A percentile compares a stretch with the other conserved stretches of the same genome.
Evolutionary conservation across 2,888 invertebrate genomes (phyloP).

Genomic region (Crioceris asparagi): DNA sequence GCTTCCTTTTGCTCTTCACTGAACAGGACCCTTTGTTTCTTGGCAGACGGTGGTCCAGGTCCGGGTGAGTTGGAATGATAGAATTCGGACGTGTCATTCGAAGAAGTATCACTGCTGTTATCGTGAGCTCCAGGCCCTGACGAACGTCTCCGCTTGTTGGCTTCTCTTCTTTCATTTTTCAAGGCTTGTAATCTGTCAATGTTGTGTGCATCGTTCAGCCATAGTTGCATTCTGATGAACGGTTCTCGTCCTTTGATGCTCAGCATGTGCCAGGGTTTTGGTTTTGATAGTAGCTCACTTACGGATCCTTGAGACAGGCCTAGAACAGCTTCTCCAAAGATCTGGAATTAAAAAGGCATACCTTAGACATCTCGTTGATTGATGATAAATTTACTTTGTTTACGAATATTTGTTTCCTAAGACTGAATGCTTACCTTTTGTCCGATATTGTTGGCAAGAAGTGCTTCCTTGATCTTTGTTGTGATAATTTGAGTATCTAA

Average conservation of each 20-base stretch:
- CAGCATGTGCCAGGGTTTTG: constrained; percentile 98
- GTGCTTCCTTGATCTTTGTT: constrained; percentile 92
- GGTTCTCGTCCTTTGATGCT: constrained; percentile 96
- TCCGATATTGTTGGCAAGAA: constrained; percentile 93
- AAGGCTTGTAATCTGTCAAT: constrained; percentile 84
- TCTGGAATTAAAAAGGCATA: constrained; percentile 39
- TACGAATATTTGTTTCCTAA: background rate
- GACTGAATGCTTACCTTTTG: constrained; percentile 60
- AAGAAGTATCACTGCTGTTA: constrained; percentile 79
- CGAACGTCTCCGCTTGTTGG: constrained; percentile 79
- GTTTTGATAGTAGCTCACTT: constrained; percentile 92
- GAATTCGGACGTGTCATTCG: constrained; percentile 81
- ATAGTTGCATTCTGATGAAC: constrained; percentile 91
- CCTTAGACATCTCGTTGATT: background rate
- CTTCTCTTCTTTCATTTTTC: constrained; percentile 84
- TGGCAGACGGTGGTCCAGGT: constrained; percentile 76
- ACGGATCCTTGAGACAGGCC: constrained; percentile 95
- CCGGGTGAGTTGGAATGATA: constrained; percentile 78
- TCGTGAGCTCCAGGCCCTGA: constrained; percentile 73
- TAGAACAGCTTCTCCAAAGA: constrained; percentile 95
- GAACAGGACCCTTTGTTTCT: constrained; percentile 92
- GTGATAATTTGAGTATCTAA: constrained; percentile 94
- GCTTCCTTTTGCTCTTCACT: constrained; percentile 98
- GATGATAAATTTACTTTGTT: background rate
- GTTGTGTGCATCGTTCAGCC: constrained; percentile 93